phyloP scores from a whole-genome alignment of 2,888 invertebrate genomes.

The Harpalus rubripes region DNA sequence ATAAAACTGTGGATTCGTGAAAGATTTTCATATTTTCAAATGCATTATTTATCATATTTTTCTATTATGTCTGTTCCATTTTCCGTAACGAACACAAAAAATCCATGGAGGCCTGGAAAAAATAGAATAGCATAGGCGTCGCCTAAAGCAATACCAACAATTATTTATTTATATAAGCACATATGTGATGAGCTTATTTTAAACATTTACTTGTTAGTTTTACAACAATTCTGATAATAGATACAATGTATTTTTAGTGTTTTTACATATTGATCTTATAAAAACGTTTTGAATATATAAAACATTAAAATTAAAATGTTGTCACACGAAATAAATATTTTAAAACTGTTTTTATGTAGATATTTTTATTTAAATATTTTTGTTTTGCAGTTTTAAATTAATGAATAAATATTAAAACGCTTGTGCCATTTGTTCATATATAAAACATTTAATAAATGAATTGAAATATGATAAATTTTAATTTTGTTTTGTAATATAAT shows the following conservation, averaged over 20 bases:
- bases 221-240: neutral
- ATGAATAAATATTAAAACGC: neutral
- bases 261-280: neutral
- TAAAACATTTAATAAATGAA: neutral
- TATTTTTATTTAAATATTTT: neutral
- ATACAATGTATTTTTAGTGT: neutral
- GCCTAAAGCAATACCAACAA: neutral
- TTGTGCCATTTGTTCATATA: neutral
- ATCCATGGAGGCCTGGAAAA: conserved; percentile 50
- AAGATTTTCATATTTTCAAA: conserved; percentile 58
- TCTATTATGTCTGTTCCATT: conserved; percentile 61
- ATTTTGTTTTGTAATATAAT: neutral
- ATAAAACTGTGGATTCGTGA: conserved; percentile 52
- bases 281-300: neutral
- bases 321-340: neutral
- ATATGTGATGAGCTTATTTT: neutral
- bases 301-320: neutral
- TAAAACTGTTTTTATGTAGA: neutral
- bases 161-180: conserved; percentile 2
- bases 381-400: neutral
- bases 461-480: neutral
- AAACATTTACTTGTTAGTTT: neutral
- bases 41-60: conserved; percentile 62
- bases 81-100: conserved; percentile 59
- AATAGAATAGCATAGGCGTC: conserved; percentile 44